Evolutionary conservation across 1,140 invertebrate species (phyloP), one percentile per base, ranked within the genome.

Genomic region (Zaprionus nigranus): DNA sequence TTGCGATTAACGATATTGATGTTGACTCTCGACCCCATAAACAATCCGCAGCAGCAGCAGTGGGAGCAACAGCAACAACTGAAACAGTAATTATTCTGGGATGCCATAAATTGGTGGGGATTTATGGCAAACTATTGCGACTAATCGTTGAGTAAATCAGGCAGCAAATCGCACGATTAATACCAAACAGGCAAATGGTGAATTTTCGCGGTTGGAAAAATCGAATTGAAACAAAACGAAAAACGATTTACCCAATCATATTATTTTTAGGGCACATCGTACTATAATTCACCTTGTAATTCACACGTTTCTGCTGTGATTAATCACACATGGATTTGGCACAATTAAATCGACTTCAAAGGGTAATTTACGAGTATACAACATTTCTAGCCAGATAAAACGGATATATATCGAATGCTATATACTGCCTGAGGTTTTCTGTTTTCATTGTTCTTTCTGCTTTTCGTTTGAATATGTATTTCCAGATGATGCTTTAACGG

Each of bases 1-100:
- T 60, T 63, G 70, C 81, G 77, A 87, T 87, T 78, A 87, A 88
- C 69, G 69, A 54, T 88, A 88, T 84, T 81, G 83, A 88, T 83
- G 78, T 67, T 78, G 77, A 80, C 80, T 57, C 65, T 69, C 28
- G 30, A 51, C 24, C 49, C 34, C 72, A 60, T 75, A 78, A 70
- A 75, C 71, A 70, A 46, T 46, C 38, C 4, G 15, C 11, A 59
- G 20, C 28, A 66, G 12, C 20, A 26, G 28, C n/a, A 36, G 30
- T 13, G 59, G 7, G 15, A 63, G 72, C 62, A 82, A 62, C 77
- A 51, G 75, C 56, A 61, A 49, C n/a, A 24, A 38, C 38, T 38
- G 11, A 38, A 17, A 12, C 28, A 30, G 12, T 36, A 56, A 56
- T 64, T 76, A 17, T 22, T 46, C 17, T 9, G n/a, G 36, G 46